phyloP scores from a whole-genome alignment of 2,888 invertebrate genomes.

The Taphrorychus bicolor region DNA sequence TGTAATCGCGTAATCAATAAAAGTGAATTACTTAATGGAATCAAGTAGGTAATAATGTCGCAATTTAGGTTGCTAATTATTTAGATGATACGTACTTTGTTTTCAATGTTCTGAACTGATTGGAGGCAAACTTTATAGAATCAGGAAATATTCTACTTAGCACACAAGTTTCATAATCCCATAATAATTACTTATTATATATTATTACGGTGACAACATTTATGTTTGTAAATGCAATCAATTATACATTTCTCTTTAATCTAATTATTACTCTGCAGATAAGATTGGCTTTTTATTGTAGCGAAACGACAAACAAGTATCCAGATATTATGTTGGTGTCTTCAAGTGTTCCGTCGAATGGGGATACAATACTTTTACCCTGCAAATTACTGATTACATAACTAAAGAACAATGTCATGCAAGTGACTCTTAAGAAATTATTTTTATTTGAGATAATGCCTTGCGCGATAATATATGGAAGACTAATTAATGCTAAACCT shows the following conservation, averaged over 20 bases:
- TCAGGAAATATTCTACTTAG: too few relatives aligned
- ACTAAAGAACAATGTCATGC: not conserved
- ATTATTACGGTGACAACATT: not conserved
- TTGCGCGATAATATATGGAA: not conserved
- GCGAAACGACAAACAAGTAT: constrained; percentile 12
- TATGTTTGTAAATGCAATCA: constrained; percentile 1
- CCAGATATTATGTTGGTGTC: constrained; percentile 9
- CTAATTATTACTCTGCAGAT: constrained; percentile 10
- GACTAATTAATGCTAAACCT: not conserved
- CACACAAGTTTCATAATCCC: too few relatives aligned
- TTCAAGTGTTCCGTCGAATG: not conserved
- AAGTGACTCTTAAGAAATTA: not conserved
- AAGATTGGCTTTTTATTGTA: constrained; percentile 15
- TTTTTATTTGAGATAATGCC: not conserved
- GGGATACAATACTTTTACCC: not conserved
- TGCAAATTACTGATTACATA: too few relatives aligned
- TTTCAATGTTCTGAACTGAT: too few relatives aligned
- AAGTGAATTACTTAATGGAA: too few relatives aligned
- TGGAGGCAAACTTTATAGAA: not conserved
- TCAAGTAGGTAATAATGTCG: too few relatives aligned
- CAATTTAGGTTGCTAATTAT: too few relatives aligned
- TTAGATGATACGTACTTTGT: too few relatives aligned
- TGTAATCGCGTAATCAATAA: too few relatives aligned
- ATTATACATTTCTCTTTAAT: constrained; percentile 1
- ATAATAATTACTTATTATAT: too few relatives aligned